Conservation (phyloP, 2,797 vertebrate species). For the Pangasius larnaudii region DNA sequence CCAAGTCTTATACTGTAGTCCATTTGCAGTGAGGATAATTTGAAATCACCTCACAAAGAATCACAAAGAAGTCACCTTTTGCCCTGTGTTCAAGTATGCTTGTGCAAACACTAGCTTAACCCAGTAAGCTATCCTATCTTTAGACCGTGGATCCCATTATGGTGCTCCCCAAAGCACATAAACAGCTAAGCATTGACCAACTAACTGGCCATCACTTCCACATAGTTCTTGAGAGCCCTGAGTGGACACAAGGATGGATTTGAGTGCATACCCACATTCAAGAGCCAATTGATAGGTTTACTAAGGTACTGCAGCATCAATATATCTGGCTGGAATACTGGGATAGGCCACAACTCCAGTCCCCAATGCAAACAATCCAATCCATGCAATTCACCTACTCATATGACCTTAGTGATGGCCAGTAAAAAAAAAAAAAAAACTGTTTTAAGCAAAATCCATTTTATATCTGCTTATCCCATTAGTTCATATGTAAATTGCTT, state of each 20-base stretch:
- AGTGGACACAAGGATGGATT: background rate
- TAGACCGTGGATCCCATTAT: background rate
- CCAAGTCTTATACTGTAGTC: background rate
- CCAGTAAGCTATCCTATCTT: background rate
- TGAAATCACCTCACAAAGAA: background rate
- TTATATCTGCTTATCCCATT: background rate
- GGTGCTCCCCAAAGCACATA: background rate
- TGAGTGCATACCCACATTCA: background rate
- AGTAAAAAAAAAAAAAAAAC: background rate
- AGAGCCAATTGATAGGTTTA: background rate
- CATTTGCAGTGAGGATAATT: background rate
- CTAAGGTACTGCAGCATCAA: background rate
- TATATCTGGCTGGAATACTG: background rate
- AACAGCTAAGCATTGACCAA: background rate
- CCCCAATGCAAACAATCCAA: background rate
- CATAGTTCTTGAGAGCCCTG: background rate
- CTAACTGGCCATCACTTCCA: background rate
- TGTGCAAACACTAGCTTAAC: background rate
- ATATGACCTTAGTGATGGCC: background rate
- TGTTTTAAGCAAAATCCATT: background rate
- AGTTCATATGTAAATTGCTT: background rate
- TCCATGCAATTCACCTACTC: background rate
- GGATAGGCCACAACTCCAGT: background rate
- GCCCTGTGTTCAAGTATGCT: background rate
- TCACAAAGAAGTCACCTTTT: background rate